Percentiles rank a stretch among this genome's conserved stretches.
phyloP scores from a whole-genome alignment of 53 echinoderm and acorn worm species.

The Mesocentrotus franciscanus region DNA sequence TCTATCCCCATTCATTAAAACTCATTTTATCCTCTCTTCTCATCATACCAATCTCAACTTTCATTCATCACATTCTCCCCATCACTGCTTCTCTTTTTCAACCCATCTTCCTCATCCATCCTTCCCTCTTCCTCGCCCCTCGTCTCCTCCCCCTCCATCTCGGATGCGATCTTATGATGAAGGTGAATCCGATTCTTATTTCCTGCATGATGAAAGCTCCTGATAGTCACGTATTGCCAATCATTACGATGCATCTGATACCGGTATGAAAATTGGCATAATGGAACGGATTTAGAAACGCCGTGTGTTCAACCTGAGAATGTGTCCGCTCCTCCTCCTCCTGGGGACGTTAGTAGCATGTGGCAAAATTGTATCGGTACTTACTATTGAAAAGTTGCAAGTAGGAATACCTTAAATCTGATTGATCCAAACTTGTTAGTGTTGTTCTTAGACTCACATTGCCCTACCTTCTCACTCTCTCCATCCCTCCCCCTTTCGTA shows the following conservation, averaged over 20 bases:
- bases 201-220: neutral
- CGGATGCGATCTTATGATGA: neutral
- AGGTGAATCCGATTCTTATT: conserved; percentile 5
- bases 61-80: neutral
- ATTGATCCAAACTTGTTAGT: too few species aligned
- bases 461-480: too few species aligned
- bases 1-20: too few species aligned
- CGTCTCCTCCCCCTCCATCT: conserved; percentile 7
- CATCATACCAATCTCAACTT: too few species aligned
- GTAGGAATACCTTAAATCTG: too few species aligned
- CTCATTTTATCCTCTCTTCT: too few species aligned
- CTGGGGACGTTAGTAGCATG: too few species aligned
- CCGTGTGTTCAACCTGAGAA: conserved; percentile 3
- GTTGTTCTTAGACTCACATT: too few species aligned
- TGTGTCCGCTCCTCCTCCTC: neutral
- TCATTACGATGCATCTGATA: conserved; percentile 35
- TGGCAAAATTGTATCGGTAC: too few species aligned
- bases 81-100: neutral
- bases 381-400: too few species aligned
- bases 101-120: neutral
- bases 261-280: conserved; percentile 35
- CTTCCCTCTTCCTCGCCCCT: neutral
- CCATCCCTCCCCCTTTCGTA: too few species aligned
- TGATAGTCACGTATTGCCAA: conserved; percentile 29
- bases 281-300: conserved; percentile 18